Base-by-base conservation (phyloP, 2,888 invertebrate genomes). In the Ormyrus rosae region DNA sequence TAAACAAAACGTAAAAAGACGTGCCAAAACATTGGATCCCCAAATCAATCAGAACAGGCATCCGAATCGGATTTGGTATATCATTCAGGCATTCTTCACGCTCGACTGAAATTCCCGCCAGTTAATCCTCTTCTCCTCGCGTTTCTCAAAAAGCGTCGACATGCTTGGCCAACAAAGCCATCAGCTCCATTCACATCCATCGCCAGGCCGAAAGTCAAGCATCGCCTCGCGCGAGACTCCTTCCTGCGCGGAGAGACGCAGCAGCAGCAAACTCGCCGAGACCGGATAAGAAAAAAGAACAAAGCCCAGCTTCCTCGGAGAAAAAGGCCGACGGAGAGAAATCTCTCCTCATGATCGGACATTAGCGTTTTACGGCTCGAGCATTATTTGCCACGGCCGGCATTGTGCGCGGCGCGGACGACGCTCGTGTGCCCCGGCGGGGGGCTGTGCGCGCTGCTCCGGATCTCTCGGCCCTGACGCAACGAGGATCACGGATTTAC, bases 361-460 rank as follows among this genome's bases (percentile, higher is more conserved):
- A 90, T 90, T 90, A 90, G 90, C 88, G 88, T 88, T 90, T 90
- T 89, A 89, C 88, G 86, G 89, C 86, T 76, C 34, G 74, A 82
- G 86, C 88, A 88, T 88, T 88, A 88, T 88, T 88, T 83, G 85
- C 89, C 88, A 89, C 87, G 88, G 56, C 58, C 13, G 10, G 46
- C 58, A 75, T 63, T 75, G 64, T 64, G 68, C 63, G 34, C 34
- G 34, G 34, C 34, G 34, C 34, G 34, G 34, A 34, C 34, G 34
- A 34, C 34, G 34, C 34, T 34, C 34, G 34, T 34, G 34, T 34
- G 34, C 34, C 34, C 4, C 34, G 34, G 34, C 34, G 34, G 34
- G 34, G 34, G 34, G 34, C 34, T 34, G 3, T 0, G 34, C 58
- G 5, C 56, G 51, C 69, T 63, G 70, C 61, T 63, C 50, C 74